Percentiles rank a stretch among this genome's conserved stretches.
phyloP scores from a whole-genome alignment of 2,113 vertebrate species.

The Callorhinus ursinus region DNA sequence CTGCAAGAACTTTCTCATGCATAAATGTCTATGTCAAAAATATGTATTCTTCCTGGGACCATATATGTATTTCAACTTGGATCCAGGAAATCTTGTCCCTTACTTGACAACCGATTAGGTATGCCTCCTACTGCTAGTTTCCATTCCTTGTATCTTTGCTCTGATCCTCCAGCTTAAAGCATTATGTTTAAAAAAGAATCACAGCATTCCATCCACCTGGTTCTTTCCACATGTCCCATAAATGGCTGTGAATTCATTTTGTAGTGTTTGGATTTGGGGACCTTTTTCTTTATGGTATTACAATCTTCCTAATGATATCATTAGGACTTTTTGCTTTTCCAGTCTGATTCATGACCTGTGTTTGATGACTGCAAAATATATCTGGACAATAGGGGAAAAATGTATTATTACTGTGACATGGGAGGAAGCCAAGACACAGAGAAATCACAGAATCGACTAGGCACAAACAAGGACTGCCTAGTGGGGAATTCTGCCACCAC shows the following conservation, averaged over 20 bases:
- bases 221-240: not conserved
- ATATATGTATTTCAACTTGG: not conserved
- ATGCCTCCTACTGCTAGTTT: no score
- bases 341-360: not conserved
- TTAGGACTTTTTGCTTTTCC: not conserved
- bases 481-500: not conserved
- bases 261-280: not conserved
- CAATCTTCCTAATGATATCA: not conserved
- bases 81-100: not conserved
- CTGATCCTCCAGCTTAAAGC: not conserved
- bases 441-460: not conserved
- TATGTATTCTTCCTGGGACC: not conserved
- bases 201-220: rapidly evolving
- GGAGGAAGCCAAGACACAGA: not conserved
- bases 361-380: not conserved
- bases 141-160: not conserved
- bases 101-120: no score
- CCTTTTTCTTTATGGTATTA: not conserved
- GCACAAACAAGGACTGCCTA: not conserved
- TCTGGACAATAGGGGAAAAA: not conserved
- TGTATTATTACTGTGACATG: not conserved
- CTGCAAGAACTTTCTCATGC: not conserved
- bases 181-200: not conserved
- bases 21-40: not conserved
- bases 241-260: not conserved